phyloP scores from a whole-genome alignment of 2,888 invertebrate species.

The Eupithecia pulchellata region DNA sequence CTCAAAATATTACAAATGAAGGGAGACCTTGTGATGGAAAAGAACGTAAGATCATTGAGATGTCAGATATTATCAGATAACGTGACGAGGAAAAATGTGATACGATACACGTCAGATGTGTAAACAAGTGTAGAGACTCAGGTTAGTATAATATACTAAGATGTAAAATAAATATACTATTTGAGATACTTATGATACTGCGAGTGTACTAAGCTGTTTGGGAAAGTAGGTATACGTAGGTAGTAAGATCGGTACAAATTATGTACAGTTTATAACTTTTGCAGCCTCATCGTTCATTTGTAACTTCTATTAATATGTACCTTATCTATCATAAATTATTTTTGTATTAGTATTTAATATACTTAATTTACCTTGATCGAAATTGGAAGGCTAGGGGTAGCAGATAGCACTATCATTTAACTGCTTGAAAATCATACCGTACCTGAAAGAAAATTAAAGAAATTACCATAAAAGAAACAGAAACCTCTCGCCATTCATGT shows the following conservation, averaged over 20 bases:
- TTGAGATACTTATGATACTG: slow-evolving; percentile 14
- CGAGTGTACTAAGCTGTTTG: slow-evolving; percentile 15
- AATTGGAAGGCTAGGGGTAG: not conserved
- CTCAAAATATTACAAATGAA: slow-evolving; percentile 14
- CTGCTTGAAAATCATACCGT: slow-evolving; percentile 7
- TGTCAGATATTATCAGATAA: slow-evolving; percentile 60
- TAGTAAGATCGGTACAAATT: too few species aligned
- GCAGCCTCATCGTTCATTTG: too few species aligned
- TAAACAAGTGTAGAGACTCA: slow-evolving; percentile 37
- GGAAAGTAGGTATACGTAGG: not conserved
- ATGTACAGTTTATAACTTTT: too few species aligned
- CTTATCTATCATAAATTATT: too few species aligned
- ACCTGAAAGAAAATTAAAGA: slow-evolving; percentile 27
- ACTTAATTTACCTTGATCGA: not conserved
- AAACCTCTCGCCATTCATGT: not conserved
- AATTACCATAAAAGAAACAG: not conserved
- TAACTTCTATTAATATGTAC: too few species aligned
- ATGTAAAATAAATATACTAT: slow-evolving; percentile 16
- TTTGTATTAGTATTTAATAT: slow-evolving; percentile 1
- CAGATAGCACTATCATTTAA: not conserved
- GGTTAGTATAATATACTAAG: slow-evolving; percentile 3
- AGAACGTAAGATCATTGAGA: slow-evolving; percentile 57
- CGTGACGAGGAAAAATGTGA: slow-evolving; percentile 54
- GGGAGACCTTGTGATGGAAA: slow-evolving; percentile 52
- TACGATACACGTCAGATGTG: slow-evolving; percentile 47